Base-by-base conservation (phyloP, 2,888 invertebrate genomes). In the Kryphioiulus occultus region DNA sequence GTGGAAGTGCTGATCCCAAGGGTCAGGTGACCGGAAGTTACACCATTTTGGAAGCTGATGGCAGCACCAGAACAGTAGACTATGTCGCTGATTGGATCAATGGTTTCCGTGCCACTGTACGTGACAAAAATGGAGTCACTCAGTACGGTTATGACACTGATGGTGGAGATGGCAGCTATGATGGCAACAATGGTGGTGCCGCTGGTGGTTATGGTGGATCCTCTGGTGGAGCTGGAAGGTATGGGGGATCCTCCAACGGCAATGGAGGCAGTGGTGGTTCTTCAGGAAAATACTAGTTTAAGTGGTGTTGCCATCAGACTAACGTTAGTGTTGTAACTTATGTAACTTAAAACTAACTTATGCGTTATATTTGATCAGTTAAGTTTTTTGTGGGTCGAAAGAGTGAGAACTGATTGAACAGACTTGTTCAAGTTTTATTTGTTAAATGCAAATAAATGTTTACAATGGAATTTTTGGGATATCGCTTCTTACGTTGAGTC, bases 21-120 rank as follows among this genome's bases (percentile, higher is more conserved):
- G 95, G 95, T 90, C 93, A 94, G 0, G 95, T 96, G n/a, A 93
- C 92, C 44, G 96, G 96, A 30, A 95, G 95, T 91, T 96, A 96
- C 92, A 93, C 93, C 91, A 92, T 96, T 44, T 94, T 95, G 68
- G 95, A 96, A 91, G 94, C 96, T 82, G 95, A 96, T 91, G 96
- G 96, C 89, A 94, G 94, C 88, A 92, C 95, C 88, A 93, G 96
- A 90, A 93, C 95, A 85, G 96, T 96, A 83, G 93, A 94, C 90
- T 96, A 96, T 90, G 95, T 94, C 0, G 95, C 96, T 35, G 88
- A 88, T 82, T 88, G 88, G 88, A 42, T 88, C 10, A 88, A 88
- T 9, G 89, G 89, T 42, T 89, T 89, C 88, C 30, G 86, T 10
- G 89, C 89, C 42, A 88, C 88, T 53, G 87, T 89, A 44, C 35